These are phyloP conservation scores for Acrossocheilus fasciatus DNA, from an alignment of 2,797 vertebrate genomes.

Conservation along the genomic window DNA sequence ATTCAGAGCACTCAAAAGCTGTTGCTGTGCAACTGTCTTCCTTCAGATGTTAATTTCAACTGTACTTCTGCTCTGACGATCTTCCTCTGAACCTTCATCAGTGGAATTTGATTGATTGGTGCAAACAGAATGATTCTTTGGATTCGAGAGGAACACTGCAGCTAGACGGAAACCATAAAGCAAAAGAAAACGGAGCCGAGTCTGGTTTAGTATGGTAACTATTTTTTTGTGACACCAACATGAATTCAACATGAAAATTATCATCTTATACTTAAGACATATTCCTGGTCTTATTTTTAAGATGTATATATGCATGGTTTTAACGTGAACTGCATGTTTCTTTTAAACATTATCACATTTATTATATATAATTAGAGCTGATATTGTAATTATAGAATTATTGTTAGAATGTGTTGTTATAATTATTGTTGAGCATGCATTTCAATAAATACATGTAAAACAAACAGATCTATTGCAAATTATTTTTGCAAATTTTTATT, in stretches of 20 bases:
- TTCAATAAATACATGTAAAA: neutral
- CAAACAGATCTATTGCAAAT: neutral
- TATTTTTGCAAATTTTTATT: neutral
- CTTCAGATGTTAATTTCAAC: slow-evolving; percentile 37
- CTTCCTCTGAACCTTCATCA: slow-evolving; percentile 16
- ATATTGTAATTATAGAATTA: neutral
- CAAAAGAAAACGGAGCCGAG: neutral
- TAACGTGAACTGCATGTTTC: neutral
- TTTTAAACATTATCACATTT: neutral
- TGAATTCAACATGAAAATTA: neutral
- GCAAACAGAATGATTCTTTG: slow-evolving; percentile 23
- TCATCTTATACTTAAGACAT: neutral
- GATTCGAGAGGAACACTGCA: neutral
- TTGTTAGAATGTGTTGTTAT: neutral
- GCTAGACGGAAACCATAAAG: neutral
- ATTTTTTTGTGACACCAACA: neutral
- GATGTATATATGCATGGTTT: no score
- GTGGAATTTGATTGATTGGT: slow-evolving; percentile 19
- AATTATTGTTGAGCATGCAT: neutral
- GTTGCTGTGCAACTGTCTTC: slow-evolving; percentile 31
- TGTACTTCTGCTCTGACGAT: slow-evolving; percentile 9
- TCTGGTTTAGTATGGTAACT: neutral
- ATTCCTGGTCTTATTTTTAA: no score
- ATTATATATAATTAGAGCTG: neutral
- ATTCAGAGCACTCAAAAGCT: slow-evolving; percentile 29